Percentiles rank a stretch among this genome's conserved stretches.
Evolutionary conservation across 1,140 invertebrate genomes (phyloP).

Genomic region (Argopecten irradians): DNA sequence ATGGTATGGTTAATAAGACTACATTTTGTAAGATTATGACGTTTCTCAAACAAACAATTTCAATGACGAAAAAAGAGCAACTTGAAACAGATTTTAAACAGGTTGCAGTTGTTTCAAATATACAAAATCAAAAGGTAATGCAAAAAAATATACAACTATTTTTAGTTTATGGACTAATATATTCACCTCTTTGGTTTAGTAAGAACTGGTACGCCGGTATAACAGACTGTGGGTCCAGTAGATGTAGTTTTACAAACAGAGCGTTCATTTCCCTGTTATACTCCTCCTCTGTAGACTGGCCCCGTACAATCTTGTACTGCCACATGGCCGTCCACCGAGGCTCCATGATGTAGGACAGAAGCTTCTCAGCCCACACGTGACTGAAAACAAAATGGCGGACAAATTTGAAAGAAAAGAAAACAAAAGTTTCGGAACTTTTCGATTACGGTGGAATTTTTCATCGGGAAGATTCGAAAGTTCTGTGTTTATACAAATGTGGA

Average conservation of each 20-base stretch:
- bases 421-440: not conserved
- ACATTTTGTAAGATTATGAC: too few relatives aligned
- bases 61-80: too few relatives aligned
- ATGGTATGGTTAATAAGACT: too few relatives aligned
- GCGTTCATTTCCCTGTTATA: constrained; percentile 74
- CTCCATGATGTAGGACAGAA: constrained; percentile 63
- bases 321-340: constrained; percentile 66
- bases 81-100: too few relatives aligned
- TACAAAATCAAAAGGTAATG: too few relatives aligned
- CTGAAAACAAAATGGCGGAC: constrained; percentile 45
- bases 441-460: not conserved
- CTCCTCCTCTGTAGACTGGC: constrained; percentile 63
- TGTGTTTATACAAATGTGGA: too few relatives aligned
- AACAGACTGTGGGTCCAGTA: constrained; percentile 72
- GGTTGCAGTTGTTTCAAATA: too few relatives aligned
- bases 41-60: too few relatives aligned
- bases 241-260: constrained; percentile 73
- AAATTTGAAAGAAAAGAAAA: not conserved
- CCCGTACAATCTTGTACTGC: constrained; percentile 65
- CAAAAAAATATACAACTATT: too few relatives aligned
- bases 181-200: constrained; percentile 66
- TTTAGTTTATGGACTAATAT: too few relatives aligned
- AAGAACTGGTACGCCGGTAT: constrained; percentile 72
- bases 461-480: not conserved
- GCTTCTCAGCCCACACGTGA: constrained; percentile 68